phyloP scores from a whole-genome alignment of 2,888 invertebrate genomes.

The Thymelicus sylvestris region DNA sequence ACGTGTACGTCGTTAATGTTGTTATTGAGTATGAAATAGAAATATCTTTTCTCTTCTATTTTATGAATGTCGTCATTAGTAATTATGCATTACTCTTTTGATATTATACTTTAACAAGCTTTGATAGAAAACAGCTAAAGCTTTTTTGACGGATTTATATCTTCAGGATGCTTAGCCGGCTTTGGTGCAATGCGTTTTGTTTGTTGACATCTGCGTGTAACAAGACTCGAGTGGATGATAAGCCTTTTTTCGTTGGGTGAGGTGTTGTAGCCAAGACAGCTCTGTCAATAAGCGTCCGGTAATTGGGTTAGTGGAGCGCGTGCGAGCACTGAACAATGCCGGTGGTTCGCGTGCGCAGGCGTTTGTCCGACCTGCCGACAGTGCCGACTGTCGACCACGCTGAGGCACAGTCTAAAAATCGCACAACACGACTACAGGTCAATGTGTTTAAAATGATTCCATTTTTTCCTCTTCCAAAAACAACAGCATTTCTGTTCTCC shows the following conservation, averaged over 20 bases:
- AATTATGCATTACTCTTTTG: not conserved
- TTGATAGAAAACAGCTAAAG: not conserved
- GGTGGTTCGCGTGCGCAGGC: conserved; percentile 55
- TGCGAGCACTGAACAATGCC: conserved; percentile 70
- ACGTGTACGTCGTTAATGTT: conserved; percentile 12
- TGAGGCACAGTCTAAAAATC: conserved; percentile 41
- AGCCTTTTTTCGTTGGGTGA: conserved; percentile 62
- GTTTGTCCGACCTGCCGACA: conserved; percentile 44
- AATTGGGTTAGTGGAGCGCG: conserved; percentile 80
- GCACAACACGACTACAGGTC: conserved; percentile 18
- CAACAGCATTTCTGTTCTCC: not conserved
- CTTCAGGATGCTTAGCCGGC: not conserved
- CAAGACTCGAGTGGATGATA: conserved; percentile 47
- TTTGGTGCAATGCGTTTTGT: conserved; percentile 20
- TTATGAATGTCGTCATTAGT: conserved; percentile 7
- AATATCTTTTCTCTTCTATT: not conserved
- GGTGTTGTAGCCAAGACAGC: conserved; percentile 73
- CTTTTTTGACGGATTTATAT: not conserved
- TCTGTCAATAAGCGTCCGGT: conserved; percentile 78
- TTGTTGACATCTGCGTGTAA: conserved; percentile 38
- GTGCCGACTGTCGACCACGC: conserved; percentile 40
- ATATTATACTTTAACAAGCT: not conserved
- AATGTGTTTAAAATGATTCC: not conserved
- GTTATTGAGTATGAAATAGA: conserved; percentile 33
- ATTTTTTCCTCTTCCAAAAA: not conserved